Evolutionary conservation across 2,113 vertebrate genomes (phyloP), one percentile per base, ranked within the genome.

Genomic region (Chrysemys picta): DNA sequence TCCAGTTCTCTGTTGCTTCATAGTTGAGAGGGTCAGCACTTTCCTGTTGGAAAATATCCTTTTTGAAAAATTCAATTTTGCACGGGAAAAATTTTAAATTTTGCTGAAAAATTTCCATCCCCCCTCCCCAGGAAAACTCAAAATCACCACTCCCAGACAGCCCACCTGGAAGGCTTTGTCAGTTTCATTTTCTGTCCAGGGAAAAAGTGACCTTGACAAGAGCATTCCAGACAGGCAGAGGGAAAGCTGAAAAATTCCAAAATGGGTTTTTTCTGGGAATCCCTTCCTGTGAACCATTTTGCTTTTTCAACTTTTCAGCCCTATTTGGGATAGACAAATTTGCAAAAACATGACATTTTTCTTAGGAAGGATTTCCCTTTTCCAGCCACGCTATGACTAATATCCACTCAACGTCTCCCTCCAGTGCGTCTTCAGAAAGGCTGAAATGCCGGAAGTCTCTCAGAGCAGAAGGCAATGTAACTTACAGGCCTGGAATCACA

Each of bases 391-490:
- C 11, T 72, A 45, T 95, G 69, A 29, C 59, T 82, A 54, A n/a
- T 59, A 59, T 16, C 92, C 91, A 80, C 78, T 52, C 85, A 24
- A 0, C 54, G 59, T 42, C 59, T 92, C 91, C 0, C 0, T 91
- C 85, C 90, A 87, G 69, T 82, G 17, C 53, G n/a, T 84, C 50
- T 95, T 65, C 24, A 47, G 14, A 78, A 78, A 78, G 42, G 24
- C 42, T 0, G 65, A 83, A 90, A 88, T 80, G 88, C 80, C 88
- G 91, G 88, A 84, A 92, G 78, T 86, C 91, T 96, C 54, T 38
- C 91, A 90, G 91, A 62, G 22, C 22, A 69, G 80, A 89, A 93
- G 85, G 93, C 84, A 96, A 93, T 49, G 80, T 56, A 86, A 93
- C 0, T 0, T 92, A 88, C 93, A 94, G 75, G 80, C 52, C 50